Base-by-base conservation (phyloP, 2,113 vertebrate genomes). In the Burhinus bistriatus region DNA sequence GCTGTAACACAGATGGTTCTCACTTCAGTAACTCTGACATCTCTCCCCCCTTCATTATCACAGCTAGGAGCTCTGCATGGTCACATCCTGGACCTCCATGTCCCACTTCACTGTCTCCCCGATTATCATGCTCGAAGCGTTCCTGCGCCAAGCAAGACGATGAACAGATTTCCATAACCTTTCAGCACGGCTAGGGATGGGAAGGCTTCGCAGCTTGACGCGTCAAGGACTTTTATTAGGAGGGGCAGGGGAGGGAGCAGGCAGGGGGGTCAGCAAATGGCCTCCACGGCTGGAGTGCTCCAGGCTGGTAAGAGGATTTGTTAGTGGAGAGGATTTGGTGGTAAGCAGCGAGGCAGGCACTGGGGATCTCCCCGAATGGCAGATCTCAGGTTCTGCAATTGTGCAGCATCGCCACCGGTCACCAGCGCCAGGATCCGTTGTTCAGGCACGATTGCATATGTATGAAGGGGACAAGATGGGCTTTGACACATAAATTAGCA, bases 401-500 rank as follows among this genome's bases (percentile, higher is more conserved):
- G 86, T 36, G 44, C 76, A 23, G 93, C 93, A 79, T 55, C 40
- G 15, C 64, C 49, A 68, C 61, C 30, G 69, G 86, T 45, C 97
- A 82, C 4, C 6, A 54, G 66, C 20, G 7, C 25, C 5, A 36
- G 70, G 81, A 61, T 95, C 76, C 94, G 87, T 93, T 70, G 91
- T 82, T 85, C 89, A 95, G 96, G 65, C 89, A 70, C 18, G 6
- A 85, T 97, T 97, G 95, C 91, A 96, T 97, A 97, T 96, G 96
- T 69, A 97, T 97, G 95, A 97, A 96, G 91, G 96, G 95, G 96
- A 95, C 94, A 97, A 97, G 96, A 97, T 96, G 96, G 96, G 96
- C 93, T 96, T 97, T 97, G 96, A 97, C 96, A 97, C 96, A 97
- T 97, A 97, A 96, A 97, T 97, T 97, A 97, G 93, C 96, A 96